Conservation (phyloP, 2,113 vertebrate genomes). For the Merops nubicus region DNA sequence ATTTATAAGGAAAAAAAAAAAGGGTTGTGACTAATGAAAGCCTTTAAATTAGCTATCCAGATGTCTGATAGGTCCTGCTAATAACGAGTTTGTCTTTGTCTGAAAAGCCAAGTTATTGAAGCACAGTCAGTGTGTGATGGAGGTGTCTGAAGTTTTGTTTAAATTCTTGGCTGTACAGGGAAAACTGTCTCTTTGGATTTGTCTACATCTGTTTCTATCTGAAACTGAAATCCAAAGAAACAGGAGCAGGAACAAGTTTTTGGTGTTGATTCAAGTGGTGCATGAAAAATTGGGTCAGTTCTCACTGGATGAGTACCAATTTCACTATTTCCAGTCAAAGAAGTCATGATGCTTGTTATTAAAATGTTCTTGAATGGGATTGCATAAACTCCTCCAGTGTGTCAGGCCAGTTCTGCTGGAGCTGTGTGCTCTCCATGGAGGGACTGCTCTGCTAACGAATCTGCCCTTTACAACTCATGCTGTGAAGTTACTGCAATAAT, state of each 20-base stretch:
- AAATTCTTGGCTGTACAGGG: background rate
- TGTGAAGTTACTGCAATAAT: constrained; percentile 79
- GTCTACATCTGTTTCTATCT: constrained; percentile 23
- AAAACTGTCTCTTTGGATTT: constrained; percentile 11
- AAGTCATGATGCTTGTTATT: background rate
- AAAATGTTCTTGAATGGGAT: constrained; percentile 1
- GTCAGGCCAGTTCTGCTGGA: background rate
- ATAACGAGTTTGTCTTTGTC: background rate
- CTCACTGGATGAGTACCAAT: constrained; percentile 5
- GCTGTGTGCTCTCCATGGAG: background rate
- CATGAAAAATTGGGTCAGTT: constrained; percentile 26
- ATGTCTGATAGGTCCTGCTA: background rate
- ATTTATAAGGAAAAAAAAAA: background rate
- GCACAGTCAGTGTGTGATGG: background rate
- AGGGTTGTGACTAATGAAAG: background rate
- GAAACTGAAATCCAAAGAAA: constrained; percentile 30
- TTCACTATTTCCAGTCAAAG: constrained; percentile 14
- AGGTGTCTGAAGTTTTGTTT: background rate
- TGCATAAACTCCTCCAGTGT: background rate
- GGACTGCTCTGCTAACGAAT: constrained; percentile 56
- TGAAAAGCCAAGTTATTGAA: background rate
- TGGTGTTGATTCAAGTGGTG: constrained; percentile 10
- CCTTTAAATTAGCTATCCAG: background rate
- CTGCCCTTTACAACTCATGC: constrained; percentile 63
- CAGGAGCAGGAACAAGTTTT: background rate